phyloP scores from a whole-genome alignment of 2,113 vertebrate species.

The Plotosus lineatus region DNA sequence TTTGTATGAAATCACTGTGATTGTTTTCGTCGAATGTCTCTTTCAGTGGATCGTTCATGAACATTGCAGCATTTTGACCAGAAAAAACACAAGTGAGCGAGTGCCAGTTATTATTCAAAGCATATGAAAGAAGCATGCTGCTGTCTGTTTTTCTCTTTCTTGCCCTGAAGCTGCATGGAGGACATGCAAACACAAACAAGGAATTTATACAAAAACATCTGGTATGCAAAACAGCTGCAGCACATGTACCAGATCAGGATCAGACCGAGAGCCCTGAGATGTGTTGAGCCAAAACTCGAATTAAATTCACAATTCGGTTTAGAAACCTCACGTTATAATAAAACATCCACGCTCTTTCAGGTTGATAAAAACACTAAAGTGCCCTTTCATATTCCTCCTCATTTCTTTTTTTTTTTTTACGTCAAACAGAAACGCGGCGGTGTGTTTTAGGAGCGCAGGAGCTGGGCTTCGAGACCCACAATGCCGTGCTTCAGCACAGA shows the following conservation, averaged over 20 bases:
- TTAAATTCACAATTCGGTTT: slow-evolving; percentile 43
- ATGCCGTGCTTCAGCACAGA: slow-evolving; percentile 67
- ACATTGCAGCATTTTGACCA: not conserved
- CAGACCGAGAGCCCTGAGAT: not conserved
- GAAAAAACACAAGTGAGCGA: not conserved
- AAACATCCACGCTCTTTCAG: not conserved
- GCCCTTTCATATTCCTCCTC: slow-evolving; percentile 18
- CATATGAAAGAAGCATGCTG: not conserved
- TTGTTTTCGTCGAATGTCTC: not conserved
- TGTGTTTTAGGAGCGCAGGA: slow-evolving; percentile 8
- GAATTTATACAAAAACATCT: slow-evolving; percentile 5
- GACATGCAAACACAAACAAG: slow-evolving; percentile 10
- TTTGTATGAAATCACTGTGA: not conserved
- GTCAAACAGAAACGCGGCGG: slow-evolving; percentile 20
- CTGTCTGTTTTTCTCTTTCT: not conserved
- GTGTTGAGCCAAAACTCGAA: slow-evolving; percentile 14
- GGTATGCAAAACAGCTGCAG: slow-evolving; percentile 21
- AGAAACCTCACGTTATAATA: not conserved
- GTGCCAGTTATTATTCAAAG: not conserved
- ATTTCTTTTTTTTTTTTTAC: slow-evolving; percentile 12
- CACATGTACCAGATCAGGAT: slow-evolving; percentile 4
- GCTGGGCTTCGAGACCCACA: slow-evolving; percentile 35
- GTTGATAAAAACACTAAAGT: slow-evolving; percentile 18
- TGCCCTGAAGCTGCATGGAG: not conserved
- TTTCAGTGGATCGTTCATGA: not conserved